Conservation (phyloP, 64 coral and sea anemone genomes). For the Trachythela sp. region DNA sequence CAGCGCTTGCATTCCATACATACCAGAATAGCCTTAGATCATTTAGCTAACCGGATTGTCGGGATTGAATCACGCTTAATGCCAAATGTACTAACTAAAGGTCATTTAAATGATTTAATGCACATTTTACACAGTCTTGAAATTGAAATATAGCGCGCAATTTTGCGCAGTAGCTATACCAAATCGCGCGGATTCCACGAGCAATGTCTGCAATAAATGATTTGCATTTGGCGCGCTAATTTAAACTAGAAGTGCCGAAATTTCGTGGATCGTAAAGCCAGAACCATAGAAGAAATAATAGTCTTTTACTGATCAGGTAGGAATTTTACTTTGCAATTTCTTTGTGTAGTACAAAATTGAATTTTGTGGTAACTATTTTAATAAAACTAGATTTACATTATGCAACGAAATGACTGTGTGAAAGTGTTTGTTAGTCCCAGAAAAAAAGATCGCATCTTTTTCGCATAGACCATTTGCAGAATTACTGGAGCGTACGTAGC, state of each 20-base stretch:
- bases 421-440: too few species aligned
- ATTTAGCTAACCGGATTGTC: not conserved
- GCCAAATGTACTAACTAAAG: not conserved
- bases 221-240: not conserved
- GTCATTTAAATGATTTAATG: not conserved
- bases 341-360: too few species aligned
- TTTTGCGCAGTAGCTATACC: not conserved
- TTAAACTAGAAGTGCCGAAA: not conserved
- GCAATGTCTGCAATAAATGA: not conserved
- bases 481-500: too few species aligned
- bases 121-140: not conserved
- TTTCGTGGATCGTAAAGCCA: not conserved
- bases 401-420: too few species aligned
- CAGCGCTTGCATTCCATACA: not conserved
- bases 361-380: too few species aligned
- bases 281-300: not conserved
- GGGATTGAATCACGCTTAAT: not conserved
- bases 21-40: not conserved
- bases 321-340: too few species aligned
- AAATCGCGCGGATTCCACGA: not conserved
- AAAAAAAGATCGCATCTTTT: too few species aligned
- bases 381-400: too few species aligned
- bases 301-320: not conserved
- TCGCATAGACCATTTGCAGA: too few species aligned
- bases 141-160: not conserved